Evolutionary conservation across 2,113 vertebrate genomes (phyloP).

Genomic region (Phrynosoma blainvillii): DNA sequence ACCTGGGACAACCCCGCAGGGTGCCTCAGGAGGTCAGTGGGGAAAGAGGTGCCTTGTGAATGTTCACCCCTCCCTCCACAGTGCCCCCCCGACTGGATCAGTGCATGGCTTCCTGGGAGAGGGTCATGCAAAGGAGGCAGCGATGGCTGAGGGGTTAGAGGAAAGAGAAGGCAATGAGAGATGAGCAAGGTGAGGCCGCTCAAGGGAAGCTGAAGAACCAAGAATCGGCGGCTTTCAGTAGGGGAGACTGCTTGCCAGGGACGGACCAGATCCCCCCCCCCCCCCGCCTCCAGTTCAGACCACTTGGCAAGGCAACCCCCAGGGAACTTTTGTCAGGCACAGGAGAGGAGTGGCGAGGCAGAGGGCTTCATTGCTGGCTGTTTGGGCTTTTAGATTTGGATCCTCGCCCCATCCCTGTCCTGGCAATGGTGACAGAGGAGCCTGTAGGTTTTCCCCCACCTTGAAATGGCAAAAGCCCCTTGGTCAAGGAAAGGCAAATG

Average conservation of each 20-base stretch:
- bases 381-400: no score
- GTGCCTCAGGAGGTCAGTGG: not conserved
- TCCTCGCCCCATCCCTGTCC: no score
- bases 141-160: not conserved
- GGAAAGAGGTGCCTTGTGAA: no score
- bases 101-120: not conserved
- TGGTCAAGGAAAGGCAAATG: no score
- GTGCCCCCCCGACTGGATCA: not conserved
- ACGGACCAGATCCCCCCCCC: not conserved
- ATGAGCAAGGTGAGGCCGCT: constrained; percentile 39
- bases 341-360: no score
- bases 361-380: no score
- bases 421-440: no score
- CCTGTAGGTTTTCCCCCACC: no score
- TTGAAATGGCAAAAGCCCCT: no score
- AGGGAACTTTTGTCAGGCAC: no score
- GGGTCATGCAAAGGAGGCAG: not conserved
- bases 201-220: constrained; percentile 57
- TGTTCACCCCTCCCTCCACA: not conserved
- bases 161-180: constrained; percentile 7
- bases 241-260: not conserved
- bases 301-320: no score
- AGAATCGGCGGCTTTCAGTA: not conserved
- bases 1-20: not conserved
- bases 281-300: not conserved